Evolutionary conservation across 2,888 invertebrate species (phyloP).

Genomic region (Drosophila prostipennis): DNA sequence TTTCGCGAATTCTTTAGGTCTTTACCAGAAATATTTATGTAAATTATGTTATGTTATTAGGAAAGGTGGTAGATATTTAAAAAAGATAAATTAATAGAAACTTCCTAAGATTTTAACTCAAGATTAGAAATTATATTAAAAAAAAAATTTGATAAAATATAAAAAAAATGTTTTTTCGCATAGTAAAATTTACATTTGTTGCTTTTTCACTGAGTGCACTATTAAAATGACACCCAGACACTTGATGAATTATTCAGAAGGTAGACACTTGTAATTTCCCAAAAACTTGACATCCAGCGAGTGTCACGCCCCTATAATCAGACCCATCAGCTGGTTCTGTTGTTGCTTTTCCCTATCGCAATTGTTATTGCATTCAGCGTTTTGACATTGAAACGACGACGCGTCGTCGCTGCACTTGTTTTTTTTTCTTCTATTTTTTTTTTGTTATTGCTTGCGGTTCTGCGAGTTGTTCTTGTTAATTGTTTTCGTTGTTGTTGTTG

Average conservation of each 20-base stretch:
- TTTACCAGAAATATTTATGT: too few relatives aligned
- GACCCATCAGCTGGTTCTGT: constrained; percentile 23
- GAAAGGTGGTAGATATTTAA: too few relatives aligned
- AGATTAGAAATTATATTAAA: too few relatives aligned
- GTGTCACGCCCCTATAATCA: constrained; percentile 28
- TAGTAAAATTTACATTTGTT: too few relatives aligned
- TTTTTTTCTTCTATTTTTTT: constrained; percentile 2
- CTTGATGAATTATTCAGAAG: constrained; percentile 18
- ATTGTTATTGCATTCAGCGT: constrained; percentile 30
- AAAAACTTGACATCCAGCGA: constrained; percentile 10
- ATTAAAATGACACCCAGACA: neutral
- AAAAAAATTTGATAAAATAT: too few relatives aligned
- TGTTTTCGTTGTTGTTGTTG: constrained; percentile 11
- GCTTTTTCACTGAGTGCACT: neutral
- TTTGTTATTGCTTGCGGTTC: neutral
- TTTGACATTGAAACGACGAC: constrained; percentile 51
- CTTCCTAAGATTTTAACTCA: too few relatives aligned
- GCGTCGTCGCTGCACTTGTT: constrained; percentile 38
- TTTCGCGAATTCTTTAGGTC: too few relatives aligned
- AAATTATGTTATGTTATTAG: too few relatives aligned
- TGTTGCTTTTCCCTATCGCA: constrained; percentile 12
- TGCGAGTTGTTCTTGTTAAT: constrained; percentile 45
- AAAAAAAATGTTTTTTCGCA: too few relatives aligned
- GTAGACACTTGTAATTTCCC: constrained; percentile 30
- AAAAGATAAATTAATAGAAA: too few relatives aligned